Conservation (phyloP, 2,888 invertebrate species). For the Galerucella pusilla region DNA sequence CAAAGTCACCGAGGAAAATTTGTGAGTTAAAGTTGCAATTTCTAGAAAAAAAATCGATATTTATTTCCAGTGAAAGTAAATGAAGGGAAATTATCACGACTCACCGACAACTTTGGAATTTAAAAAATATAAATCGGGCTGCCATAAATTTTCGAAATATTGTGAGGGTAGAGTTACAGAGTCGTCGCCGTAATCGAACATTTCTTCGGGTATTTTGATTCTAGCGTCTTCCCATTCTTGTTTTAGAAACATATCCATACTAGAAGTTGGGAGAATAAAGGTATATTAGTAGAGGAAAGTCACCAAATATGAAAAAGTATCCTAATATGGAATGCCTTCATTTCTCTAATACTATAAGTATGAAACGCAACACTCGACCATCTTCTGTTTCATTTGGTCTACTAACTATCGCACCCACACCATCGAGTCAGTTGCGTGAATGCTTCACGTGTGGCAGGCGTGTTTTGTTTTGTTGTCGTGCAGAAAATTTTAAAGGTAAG, state of each 20-base stretch:
- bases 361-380: no score
- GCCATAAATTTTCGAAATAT: slow-evolving; percentile 88
- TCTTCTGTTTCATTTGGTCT: no score
- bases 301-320: no score
- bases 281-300: no score
- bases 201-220: slow-evolving; percentile 78
- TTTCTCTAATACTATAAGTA: no score
- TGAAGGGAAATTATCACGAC: slow-evolving; percentile 27
- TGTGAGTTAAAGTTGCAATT: slow-evolving; percentile 83
- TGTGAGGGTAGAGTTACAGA: slow-evolving; percentile 83
- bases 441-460: no score
- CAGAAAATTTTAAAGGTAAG: no score
- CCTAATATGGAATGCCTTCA: no score
- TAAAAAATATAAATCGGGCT: slow-evolving; percentile 86
- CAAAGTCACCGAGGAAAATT: slow-evolving; percentile 83
- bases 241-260: slow-evolving; percentile 87
- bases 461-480: no score
- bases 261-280: slow-evolving; percentile 55
- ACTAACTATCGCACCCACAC: no score
- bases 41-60: slow-evolving; percentile 66
- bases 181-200: slow-evolving; percentile 84
- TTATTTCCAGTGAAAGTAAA: background rate
- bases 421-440: no score
- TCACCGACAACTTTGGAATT: slow-evolving; percentile 87
- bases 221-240: slow-evolving; percentile 86